Base-by-base conservation (phyloP, 2,797 vertebrate species). In the Channa striata region DNA sequence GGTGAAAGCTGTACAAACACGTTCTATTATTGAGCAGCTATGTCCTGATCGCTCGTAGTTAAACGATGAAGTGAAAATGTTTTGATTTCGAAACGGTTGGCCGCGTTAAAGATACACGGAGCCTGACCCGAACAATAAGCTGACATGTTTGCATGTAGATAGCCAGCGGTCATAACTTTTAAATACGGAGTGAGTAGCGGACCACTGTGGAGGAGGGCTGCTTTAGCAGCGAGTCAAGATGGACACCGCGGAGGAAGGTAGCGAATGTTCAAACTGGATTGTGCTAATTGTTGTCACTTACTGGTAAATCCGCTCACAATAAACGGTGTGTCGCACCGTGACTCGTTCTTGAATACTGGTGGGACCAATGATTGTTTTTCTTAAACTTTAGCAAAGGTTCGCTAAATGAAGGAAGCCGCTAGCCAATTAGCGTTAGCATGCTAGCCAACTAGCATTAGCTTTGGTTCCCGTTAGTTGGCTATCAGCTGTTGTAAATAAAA, bases 181-280 rank as follows among this genome's bases (percentile, higher is more conserved):
- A n/a, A n/a, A 39, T 16, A 52, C 69, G 17, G 60, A 79, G 61
- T 37, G 56, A 64, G 23, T 54, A 56, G 39, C 58, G 30, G 61
- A 48, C 16, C 43, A 16, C 72, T 53, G 90, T 60, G 78, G 70
- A 79, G 61, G 60, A 65, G 42, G 7, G 69, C 80, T 93, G 91
- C 75, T 34, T 30, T 8, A 69, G 63, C 92, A 68, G 59, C 92
- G 84, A 78, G 84, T 59, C 95, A 96, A 97, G 94, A 97, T 97
- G 96, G 97, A 98, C 94, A 95, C 95, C 87, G 93, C 93, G 0
- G 96, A 97, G 72, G 97, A 98, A 96, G 96, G 97, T 97, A 90
- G 82, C 78, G 87, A 68, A 75, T 44, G 47, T 53, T 58, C 5
- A 59, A 75, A 78, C 60, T 54, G 51, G 16, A 68, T 78, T 53